Evolutionary conservation across 2,888 invertebrate genomes (phyloP).

Genomic region (Lasioglossum calceatum): DNA sequence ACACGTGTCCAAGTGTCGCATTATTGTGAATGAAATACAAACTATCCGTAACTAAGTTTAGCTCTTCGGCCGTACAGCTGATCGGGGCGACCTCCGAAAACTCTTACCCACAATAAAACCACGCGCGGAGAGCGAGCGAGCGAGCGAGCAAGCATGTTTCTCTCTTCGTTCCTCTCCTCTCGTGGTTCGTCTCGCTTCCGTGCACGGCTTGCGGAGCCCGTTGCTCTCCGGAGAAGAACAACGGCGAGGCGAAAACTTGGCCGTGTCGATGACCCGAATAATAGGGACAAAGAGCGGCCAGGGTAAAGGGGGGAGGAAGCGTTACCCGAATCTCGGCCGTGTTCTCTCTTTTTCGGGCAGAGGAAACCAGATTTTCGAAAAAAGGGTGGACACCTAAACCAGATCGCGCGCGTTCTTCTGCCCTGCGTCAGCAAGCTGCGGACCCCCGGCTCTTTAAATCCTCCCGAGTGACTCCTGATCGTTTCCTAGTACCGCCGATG

Average conservation of each 20-base stretch:
- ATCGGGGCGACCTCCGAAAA: slow-evolving; percentile 63
- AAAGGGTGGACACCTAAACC: not conserved
- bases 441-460: not conserved
- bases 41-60: slow-evolving; percentile 64
- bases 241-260: slow-evolving; percentile 38
- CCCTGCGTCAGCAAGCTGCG: not conserved
- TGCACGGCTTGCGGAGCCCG: slow-evolving; percentile 33
- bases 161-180: not conserved
- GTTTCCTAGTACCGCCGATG: not conserved
- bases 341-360: not conserved
- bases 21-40: slow-evolving; percentile 65
- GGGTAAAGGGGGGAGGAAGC: slow-evolving; percentile 10
- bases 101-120: slow-evolving; percentile 56
- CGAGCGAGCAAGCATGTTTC: not conserved
- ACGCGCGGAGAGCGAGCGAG: slow-evolving; percentile 21
- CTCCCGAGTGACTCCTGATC: not conserved
- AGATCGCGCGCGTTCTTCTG: not conserved
- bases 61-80: slow-evolving; percentile 63
- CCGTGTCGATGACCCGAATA: slow-evolving; percentile 62
- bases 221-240: slow-evolving; percentile 37
- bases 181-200: slow-evolving; percentile 5
- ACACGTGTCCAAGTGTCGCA: slow-evolving; percentile 46
- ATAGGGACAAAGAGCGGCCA: slow-evolving; percentile 33
- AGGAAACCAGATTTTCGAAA: slow-evolving; percentile 34
- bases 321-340: slow-evolving; percentile 21